These are phyloP conservation scores for Cheilosia impressa DNA, from an alignment of 2,888 invertebrate genomes.

Conservation along the genomic window DNA sequence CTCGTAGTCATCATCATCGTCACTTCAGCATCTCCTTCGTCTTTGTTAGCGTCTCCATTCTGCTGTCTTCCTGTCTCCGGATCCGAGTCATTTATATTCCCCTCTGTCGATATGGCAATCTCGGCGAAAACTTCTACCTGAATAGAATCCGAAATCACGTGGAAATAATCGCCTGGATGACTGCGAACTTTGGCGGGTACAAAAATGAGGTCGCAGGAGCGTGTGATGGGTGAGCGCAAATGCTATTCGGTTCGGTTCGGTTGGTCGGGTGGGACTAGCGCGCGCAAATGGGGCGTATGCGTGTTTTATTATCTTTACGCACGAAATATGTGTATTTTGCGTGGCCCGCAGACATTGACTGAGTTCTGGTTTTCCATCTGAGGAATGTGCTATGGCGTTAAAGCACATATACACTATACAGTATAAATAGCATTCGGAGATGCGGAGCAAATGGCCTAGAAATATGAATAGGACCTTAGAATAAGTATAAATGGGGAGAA, in stretches of 20 bases:
- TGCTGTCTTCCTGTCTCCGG: conserved; percentile 22
- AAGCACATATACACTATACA: conserved; percentile 25
- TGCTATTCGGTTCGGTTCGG: conserved; percentile 41
- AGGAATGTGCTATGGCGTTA: conserved; percentile 54
- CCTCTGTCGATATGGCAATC: conserved; percentile 51
- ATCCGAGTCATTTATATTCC: conserved; percentile 50
- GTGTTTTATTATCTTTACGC: conserved; percentile 71
- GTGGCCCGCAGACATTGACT: conserved; percentile 45
- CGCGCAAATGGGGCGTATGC: conserved; percentile 62
- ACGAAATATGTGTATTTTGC: conserved; percentile 45
- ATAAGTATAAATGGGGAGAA: conserved; percentile 56
- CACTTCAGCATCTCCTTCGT: conserved; percentile 15
- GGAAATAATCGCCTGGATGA: conserved; percentile 69
- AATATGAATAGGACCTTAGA: conserved; percentile 63
- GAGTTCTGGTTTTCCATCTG: conserved; percentile 33
- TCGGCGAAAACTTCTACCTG: conserved; percentile 65
- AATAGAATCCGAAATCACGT: conserved; percentile 73
- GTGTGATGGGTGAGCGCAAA: conserved; percentile 37
- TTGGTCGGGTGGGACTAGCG: conserved; percentile 8
- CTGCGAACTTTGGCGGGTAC: conserved; percentile 51
- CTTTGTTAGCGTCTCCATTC: conserved; percentile 10
- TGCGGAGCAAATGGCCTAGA: conserved; percentile 62
- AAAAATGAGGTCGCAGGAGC: conserved; percentile 11
- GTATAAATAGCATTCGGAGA: conserved; percentile 30
- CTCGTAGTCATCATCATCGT: conserved; percentile 27